Evolutionary conservation across 2,113 vertebrate species (phyloP).

Genomic region (Lophius piscatorius): DNA sequence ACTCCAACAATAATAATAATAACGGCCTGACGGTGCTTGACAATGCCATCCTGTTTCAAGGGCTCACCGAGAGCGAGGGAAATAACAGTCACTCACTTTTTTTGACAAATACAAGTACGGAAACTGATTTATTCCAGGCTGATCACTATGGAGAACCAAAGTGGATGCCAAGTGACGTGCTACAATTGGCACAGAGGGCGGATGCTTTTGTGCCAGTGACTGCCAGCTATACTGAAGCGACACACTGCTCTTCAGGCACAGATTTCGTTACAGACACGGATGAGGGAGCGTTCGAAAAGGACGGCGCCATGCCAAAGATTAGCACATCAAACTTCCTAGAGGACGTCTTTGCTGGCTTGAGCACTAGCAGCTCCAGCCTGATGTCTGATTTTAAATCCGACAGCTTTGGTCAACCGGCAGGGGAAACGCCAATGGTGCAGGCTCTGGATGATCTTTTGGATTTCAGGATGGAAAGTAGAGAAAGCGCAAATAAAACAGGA

Average conservation of each 20-base stretch:
- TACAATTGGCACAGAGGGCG: constrained; percentile 64
- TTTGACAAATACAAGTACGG: constrained; percentile 5
- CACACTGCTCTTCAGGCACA: constrained; percentile 39
- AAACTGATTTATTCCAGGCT: constrained; percentile 25
- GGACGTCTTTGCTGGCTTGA: constrained; percentile 78
- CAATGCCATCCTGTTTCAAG: constrained; percentile 23
- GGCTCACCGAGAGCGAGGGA: constrained; percentile 23
- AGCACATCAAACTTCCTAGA: constrained; percentile 74
- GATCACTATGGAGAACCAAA: constrained; percentile 32
- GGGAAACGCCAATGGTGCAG: constrained; percentile 32
- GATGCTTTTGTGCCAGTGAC: constrained; percentile 58
- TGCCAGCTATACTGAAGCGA: constrained; percentile 71
- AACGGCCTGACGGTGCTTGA: constrained; percentile 34
- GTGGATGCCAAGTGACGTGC: constrained; percentile 69
- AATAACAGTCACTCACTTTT: constrained; percentile 6
- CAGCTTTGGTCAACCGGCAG: constrained; percentile 42
- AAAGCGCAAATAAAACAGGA: constrained; percentile 3
- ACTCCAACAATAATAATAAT: constrained; percentile 86
- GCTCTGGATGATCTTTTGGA: constrained; percentile 76
- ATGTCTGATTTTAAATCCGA: constrained; percentile 65
- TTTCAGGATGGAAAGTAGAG: constrained; percentile 66
- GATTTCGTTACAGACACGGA: constrained; percentile 40
- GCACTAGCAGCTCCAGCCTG: constrained; percentile 58
- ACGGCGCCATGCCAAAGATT: constrained; percentile 39
- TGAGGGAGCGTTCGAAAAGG: constrained; percentile 28